Evolutionary conservation across 2,888 invertebrate species (phyloP).

Genomic region (Beris morrisii): DNA sequence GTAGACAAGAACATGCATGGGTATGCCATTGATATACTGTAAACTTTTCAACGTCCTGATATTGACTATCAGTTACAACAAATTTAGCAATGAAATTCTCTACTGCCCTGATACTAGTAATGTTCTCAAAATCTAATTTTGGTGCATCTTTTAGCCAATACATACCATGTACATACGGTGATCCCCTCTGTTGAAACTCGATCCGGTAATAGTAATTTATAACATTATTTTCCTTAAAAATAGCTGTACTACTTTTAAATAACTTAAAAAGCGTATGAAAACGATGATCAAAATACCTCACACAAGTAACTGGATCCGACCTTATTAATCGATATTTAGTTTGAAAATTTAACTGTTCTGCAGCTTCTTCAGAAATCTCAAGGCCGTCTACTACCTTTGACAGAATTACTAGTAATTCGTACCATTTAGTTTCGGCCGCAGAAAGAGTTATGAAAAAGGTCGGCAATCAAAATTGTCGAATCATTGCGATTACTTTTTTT

Average conservation of each 20-base stretch:
- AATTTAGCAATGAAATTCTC: too few relatives aligned
- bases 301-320: constrained; percentile 43
- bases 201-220: too few relatives aligned
- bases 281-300: constrained; percentile 30
- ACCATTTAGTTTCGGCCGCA: constrained; percentile 39
- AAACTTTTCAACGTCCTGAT: too few relatives aligned
- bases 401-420: constrained; percentile 37
- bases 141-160: constrained; percentile 33
- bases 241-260: constrained; percentile 20
- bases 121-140: constrained; percentile 2
- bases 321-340: constrained; percentile 41
- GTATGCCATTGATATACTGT: too few relatives aligned
- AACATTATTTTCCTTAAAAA: constrained; percentile 34
- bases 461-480: constrained; percentile 23
- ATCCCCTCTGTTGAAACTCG: constrained; percentile 32
- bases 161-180: constrained; percentile 37
- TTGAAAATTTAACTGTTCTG: constrained; percentile 27
- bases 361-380: constrained; percentile 35
- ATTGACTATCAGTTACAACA: too few relatives aligned
- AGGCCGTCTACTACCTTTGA: constrained; percentile 15
- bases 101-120: not conserved
- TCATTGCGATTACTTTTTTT: constrained; percentile 36
- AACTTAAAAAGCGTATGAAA: constrained; percentile 17
- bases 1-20: too few relatives aligned
- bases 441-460: constrained; percentile 29